phyloP scores from a whole-genome alignment of 2,797 vertebrate species.

The Amblyopsis hoosieri region DNA sequence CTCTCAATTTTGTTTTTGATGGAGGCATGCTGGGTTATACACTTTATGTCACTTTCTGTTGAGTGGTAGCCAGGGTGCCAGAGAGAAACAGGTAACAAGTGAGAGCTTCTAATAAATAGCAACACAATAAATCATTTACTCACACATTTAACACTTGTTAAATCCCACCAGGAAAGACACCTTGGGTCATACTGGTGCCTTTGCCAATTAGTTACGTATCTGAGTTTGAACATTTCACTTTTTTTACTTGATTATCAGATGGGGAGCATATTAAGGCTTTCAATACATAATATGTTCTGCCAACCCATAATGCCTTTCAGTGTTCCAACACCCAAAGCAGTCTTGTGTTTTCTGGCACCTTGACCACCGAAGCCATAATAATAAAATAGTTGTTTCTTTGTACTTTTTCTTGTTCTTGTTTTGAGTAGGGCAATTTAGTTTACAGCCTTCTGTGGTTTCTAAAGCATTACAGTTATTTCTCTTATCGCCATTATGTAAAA shows the following conservation, averaged over 20 bases:
- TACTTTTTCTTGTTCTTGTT: neutral
- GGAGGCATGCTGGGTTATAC: neutral
- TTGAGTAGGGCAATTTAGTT: slow-evolving; percentile 34
- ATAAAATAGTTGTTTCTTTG: slow-evolving; percentile 44
- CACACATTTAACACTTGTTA: neutral
- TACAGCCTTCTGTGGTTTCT: slow-evolving; percentile 25
- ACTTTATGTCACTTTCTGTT: neutral
- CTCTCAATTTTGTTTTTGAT: slow-evolving; percentile 3
- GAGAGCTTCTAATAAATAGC: neutral
- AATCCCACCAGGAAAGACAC: neutral
- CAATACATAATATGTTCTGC: slow-evolving; percentile 67
- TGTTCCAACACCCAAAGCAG: slow-evolving; percentile 25
- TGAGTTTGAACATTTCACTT: slow-evolving; percentile 23
- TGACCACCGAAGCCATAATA: slow-evolving; percentile 42
- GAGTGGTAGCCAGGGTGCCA: slow-evolving; percentile 1
- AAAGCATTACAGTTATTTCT: slow-evolving; percentile 40
- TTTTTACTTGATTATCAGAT: slow-evolving; percentile 49
- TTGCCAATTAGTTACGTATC: neutral
- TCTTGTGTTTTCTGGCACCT: slow-evolving; percentile 16
- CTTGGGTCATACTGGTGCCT: slow-evolving; percentile 4
- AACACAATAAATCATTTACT: neutral
- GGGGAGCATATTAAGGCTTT: slow-evolving; percentile 65
- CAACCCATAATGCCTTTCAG: slow-evolving; percentile 46
- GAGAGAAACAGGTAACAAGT: neutral
- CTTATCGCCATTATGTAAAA: slow-evolving; percentile 36